Evolutionary conservation across 2,113 vertebrate species (phyloP).

Genomic region (Rafetus swinhoei): DNA sequence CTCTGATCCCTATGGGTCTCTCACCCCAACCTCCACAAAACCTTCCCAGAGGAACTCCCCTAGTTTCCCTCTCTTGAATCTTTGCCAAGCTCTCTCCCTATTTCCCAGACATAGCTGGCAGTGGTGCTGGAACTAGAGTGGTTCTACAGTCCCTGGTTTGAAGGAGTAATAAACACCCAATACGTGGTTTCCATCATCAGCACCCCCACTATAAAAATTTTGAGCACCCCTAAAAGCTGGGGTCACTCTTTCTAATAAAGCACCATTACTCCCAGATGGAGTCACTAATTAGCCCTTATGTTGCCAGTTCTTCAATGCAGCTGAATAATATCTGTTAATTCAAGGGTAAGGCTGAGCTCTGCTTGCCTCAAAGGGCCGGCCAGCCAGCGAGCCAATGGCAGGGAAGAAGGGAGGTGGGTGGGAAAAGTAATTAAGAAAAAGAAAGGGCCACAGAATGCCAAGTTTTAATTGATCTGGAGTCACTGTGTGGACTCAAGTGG

Average conservation of each 20-base stretch:
- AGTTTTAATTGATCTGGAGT: constrained; percentile 1
- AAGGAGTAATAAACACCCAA: too few relatives aligned
- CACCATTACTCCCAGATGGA: background rate
- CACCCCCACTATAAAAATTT: too few relatives aligned
- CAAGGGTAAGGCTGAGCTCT: background rate
- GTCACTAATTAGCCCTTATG: background rate
- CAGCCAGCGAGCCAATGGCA: background rate
- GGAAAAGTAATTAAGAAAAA: background rate
- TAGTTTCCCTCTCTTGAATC: background rate
- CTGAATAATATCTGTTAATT: background rate
- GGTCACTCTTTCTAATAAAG: background rate
- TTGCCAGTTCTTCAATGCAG: background rate
- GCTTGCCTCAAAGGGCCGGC: background rate
- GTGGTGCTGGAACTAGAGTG: too few relatives aligned
- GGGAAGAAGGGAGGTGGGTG: background rate
- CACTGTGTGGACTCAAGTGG: background rate
- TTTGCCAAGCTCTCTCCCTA: background rate
- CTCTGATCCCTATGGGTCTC: background rate
- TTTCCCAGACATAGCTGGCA: background rate
- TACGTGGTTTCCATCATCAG: too few relatives aligned
- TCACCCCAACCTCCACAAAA: background rate
- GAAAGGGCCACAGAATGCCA: background rate
- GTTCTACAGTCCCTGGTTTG: too few relatives aligned
- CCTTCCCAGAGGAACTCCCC: background rate
- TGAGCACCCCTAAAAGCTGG: too few relatives aligned